phyloP scores from a whole-genome alignment of 2,113 vertebrate species.

The Dissostichus mawsoni region DNA sequence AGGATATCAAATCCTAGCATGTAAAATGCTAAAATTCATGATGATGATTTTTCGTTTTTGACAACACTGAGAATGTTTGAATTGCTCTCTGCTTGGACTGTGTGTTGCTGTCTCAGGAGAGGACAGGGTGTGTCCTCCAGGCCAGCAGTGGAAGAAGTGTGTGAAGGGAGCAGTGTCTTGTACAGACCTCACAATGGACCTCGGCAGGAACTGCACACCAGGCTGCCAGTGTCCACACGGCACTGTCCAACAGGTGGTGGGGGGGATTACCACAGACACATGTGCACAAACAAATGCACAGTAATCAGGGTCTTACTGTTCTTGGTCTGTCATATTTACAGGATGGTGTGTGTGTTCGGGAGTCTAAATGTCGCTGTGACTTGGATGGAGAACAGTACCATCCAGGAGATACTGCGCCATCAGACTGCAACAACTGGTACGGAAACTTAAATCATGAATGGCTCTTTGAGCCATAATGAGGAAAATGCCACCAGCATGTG shows the following conservation, averaged over 20 bases:
- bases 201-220: conserved; percentile 79
- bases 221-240: conserved; percentile 87
- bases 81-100: background rate
- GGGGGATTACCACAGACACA: background rate
- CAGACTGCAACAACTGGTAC: conserved; percentile 90
- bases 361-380: conserved; percentile 84
- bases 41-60: background rate
- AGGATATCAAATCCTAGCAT: background rate
- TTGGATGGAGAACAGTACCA: conserved; percentile 77
- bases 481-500: background rate
- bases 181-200: conserved; percentile 76
- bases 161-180: conserved; percentile 82
- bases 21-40: background rate
- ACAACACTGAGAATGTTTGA: background rate
- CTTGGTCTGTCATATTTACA: conserved; percentile 9
- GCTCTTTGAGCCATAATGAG: background rate
- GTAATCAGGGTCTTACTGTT: background rate
- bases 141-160: conserved; percentile 86
- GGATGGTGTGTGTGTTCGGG: conserved; percentile 82
- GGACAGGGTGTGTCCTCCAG: conserved; percentile 78
- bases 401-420: conserved; percentile 78
- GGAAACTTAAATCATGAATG: background rate
- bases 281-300: background rate
- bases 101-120: conserved; percentile 54
- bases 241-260: conserved; percentile 82